These are phyloP conservation scores for Nudaria mundana DNA, from an alignment of 2,888 invertebrate genomes.

Conservation along the genomic window DNA sequence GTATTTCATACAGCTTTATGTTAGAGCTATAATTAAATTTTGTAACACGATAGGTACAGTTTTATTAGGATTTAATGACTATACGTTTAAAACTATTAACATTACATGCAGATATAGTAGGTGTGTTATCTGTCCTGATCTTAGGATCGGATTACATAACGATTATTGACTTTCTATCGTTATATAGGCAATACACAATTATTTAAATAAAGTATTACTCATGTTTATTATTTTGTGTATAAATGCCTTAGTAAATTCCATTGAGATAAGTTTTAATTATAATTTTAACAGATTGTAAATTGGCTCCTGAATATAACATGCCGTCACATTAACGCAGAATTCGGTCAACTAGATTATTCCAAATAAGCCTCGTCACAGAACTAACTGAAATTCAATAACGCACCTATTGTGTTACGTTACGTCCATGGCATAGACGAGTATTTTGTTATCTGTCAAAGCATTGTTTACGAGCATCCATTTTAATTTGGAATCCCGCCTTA, in stretches of 20 bases:
- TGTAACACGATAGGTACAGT: slow-evolving; percentile 7
- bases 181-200: no score
- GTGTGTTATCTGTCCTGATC: no score
- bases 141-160: no score
- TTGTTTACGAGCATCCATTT: slow-evolving; percentile 48
- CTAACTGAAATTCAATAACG: slow-evolving; percentile 42
- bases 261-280: no score
- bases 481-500: slow-evolving; percentile 57
- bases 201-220: no score
- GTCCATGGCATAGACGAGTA: slow-evolving; percentile 45
- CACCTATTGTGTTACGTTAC: slow-evolving; percentile 48
- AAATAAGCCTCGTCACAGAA: slow-evolving; percentile 28
- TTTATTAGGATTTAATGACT: neutral
- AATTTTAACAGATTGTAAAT: no score
- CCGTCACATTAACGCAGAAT: neutral
- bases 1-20: slow-evolving; percentile 9
- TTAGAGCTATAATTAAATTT: slow-evolving; percentile 7
- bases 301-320: no score
- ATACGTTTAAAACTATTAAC: neutral
- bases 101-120: no score
- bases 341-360: no score
- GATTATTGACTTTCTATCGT: no score
- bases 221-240: no score
- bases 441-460: slow-evolving; percentile 47
- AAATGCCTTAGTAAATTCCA: no score